These are phyloP conservation scores for Hyperoodon ampullatus DNA, from an alignment of 2,113 vertebrate genomes.

Conservation along the genomic window DNA sequence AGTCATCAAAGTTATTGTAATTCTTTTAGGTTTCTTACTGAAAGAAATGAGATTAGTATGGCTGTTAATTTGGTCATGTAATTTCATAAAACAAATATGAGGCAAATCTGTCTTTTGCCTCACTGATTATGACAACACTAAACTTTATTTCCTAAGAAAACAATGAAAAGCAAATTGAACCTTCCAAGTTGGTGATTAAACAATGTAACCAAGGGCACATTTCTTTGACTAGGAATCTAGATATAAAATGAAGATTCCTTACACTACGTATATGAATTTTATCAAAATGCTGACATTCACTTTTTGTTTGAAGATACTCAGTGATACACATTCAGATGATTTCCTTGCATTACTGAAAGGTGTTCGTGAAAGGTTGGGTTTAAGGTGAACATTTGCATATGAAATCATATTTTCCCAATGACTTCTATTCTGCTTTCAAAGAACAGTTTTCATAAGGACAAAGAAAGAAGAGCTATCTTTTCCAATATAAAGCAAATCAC, in stretches of 20 bases:
- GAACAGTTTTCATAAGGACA: background rate
- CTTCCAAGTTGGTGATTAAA: slow-evolving; percentile 75
- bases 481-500: background rate
- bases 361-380: slow-evolving; percentile 34
- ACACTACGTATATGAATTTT: background rate
- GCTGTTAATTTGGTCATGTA: slow-evolving; percentile 71
- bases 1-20: slow-evolving; percentile 76
- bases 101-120: slow-evolving; percentile 59
- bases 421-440: background rate
- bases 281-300: slow-evolving; percentile 39
- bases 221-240: slow-evolving; percentile 2
- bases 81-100: slow-evolving; percentile 81
- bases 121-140: slow-evolving; percentile 75
- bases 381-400: slow-evolving; percentile 66
- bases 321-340: background rate
- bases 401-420: background rate
- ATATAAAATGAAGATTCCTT: slow-evolving; percentile 19
- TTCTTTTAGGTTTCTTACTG: slow-evolving; percentile 77
- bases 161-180: slow-evolving; percentile 78
- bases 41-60: slow-evolving; percentile 76
- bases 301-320: slow-evolving; percentile 52
- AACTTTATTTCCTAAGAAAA: slow-evolving; percentile 78
- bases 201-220: slow-evolving; percentile 28
- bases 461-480: background rate
- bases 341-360: background rate